Conservation (phyloP, 1,140 invertebrate species). For the Acromyrmex echinatior region DNA sequence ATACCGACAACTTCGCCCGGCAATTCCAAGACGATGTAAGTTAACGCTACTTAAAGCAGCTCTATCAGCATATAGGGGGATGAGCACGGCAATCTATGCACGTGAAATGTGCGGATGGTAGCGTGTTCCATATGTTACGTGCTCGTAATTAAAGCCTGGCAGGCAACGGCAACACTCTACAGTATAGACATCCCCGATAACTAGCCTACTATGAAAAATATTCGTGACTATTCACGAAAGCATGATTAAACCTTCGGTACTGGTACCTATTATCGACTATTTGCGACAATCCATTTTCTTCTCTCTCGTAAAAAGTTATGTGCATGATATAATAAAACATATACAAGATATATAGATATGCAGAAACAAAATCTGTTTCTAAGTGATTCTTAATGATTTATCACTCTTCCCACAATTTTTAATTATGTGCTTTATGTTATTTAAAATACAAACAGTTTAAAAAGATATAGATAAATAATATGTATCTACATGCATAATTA, state of each 20-base stretch:
- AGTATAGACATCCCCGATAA: conserved; percentile 53
- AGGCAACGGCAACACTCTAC: conserved; percentile 58
- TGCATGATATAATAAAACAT: not conserved
- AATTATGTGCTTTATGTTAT: not conserved
- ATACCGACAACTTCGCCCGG: conserved; percentile 35
- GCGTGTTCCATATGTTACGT: conserved; percentile 66
- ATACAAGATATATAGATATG: not conserved
- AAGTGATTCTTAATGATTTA: not conserved
- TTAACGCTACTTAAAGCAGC: conserved; percentile 59
- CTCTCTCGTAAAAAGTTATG: not conserved
- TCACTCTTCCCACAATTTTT: not conserved
- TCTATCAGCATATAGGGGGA: not conserved
- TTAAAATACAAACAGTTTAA: not conserved
- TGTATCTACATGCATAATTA: not conserved
- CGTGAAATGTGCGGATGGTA: conserved; percentile 51
- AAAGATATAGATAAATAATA: not conserved
- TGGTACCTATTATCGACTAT: not conserved
- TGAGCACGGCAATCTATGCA: conserved; percentile 28
- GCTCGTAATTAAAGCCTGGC: conserved; percentile 71
- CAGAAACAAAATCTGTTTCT: not conserved
- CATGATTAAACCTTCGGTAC: conserved; percentile 18
- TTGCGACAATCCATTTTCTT: not conserved
- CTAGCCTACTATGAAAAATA: conserved; percentile 64
- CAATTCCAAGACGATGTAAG: conserved; percentile 57
- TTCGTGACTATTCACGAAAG: conserved; percentile 25